Evolutionary conservation across 2,888 invertebrate species (phyloP).

Genomic region (Calameuta idolon): DNA sequence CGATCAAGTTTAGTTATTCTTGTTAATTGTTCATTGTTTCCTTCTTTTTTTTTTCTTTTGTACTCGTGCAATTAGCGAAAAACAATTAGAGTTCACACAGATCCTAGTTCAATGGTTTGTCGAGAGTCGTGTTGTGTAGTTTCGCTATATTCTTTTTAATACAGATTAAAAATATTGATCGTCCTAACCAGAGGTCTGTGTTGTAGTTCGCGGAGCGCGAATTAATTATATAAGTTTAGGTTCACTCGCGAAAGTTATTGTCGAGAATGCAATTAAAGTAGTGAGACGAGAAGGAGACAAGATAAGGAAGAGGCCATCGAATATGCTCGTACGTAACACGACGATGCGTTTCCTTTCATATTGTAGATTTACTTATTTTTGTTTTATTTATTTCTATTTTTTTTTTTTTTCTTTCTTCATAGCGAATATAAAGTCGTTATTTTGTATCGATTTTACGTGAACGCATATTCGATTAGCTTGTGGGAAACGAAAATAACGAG

Average conservation of each 20-base stretch:
- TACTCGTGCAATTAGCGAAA: not conserved
- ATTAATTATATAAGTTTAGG: not conserved
- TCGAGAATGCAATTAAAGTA: not conserved
- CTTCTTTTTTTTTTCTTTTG: not conserved
- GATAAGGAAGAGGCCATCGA: not conserved
- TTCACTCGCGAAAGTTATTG: not conserved
- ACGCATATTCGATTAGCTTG: not conserved
- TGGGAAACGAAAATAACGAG: not conserved
- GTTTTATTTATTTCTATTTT: not conserved
- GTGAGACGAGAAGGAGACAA: not conserved
- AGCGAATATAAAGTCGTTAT: not conserved
- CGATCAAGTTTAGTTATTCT: not conserved
- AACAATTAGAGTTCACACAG: not conserved
- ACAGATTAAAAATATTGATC: not conserved
- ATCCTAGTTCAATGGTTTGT: not conserved
- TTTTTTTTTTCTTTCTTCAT: not conserved
- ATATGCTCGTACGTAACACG: not conserved
- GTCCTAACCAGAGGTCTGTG: not conserved
- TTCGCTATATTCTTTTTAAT: not conserved
- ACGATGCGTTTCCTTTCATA: not conserved
- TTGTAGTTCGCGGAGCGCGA: not conserved
- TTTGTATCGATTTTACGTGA: not conserved
- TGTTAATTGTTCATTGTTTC: not conserved
- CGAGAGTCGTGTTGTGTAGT: not conserved
- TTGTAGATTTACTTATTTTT: not conserved